Base-by-base conservation (phyloP, 2,797 vertebrate genomes). In the Paedocypris micromegethes region DNA sequence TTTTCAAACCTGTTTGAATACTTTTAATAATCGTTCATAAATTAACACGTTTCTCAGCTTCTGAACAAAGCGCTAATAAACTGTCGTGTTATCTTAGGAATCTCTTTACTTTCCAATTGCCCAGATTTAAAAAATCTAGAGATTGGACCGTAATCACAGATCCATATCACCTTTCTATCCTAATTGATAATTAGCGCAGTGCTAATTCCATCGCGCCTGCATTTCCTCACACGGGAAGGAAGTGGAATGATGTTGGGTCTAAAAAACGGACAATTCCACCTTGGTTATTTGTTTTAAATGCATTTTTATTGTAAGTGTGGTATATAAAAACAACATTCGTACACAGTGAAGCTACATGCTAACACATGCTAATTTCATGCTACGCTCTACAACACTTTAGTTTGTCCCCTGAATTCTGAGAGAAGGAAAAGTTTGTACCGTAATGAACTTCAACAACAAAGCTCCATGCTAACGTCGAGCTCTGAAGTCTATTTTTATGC, bases 241-340 rank as follows among this genome's bases (percentile, higher is more conserved):
- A 23, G 23, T 23, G n/a, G n/a, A n/a, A n/a, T n/a, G n/a, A n/a
- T n/a, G 23, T 23, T 23, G 23, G 23, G 23, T 23, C 23, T 23
- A 23, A 23, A 23, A 23, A 23, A 23, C 23, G 23, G 23, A 23
- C 23, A 23, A 23, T 23, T 23, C 23, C 1, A 23, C 23, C 23
- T 23, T 9, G 52, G 0, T 56, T 7, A n/a, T 9, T 43, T 37
- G 67, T 83, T 84, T 59, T 50, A 76, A 85, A 79, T 76, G 73
- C 65, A 78, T 73, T 75, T 90, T 89, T 89, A 90, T 84, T 89
- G 83, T 85, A 82, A 80, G 70, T 44, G 70, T 79, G 80, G 80
- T 85, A 83, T 83, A 83, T 75, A 82, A 88, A 58, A 50, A 73
- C 56, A 73, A 63, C 8, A 51, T n/a, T 5, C 62, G 71, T 68